Evolutionary conservation across 1,140 invertebrate genomes (phyloP).

Genomic region (Steinernema feltiae): DNA sequence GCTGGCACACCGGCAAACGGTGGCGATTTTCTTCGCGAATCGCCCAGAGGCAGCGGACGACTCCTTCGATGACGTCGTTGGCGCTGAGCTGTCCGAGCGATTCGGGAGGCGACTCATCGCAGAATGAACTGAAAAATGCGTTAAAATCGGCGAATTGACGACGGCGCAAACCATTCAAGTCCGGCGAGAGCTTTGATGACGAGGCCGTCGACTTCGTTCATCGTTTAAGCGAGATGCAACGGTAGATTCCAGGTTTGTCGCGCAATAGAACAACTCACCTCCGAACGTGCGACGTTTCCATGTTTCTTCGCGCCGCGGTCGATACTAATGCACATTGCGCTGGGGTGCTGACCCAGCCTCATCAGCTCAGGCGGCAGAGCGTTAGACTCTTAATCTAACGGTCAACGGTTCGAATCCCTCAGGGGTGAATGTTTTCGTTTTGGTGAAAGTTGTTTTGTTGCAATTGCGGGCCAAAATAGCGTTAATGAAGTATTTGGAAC

Average conservation of each 20-base stretch:
- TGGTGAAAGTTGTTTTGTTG: too few relatives aligned
- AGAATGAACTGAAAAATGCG: background rate
- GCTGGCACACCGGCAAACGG: background rate
- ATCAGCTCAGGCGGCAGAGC: background rate
- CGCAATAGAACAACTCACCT: background rate
- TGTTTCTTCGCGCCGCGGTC: too few relatives aligned
- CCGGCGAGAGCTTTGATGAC: background rate
- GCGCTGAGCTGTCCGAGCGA: background rate
- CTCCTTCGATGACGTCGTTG: background rate
- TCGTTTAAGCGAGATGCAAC: background rate
- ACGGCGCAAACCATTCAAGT: background rate
- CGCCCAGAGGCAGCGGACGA: background rate
- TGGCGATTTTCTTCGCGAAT: background rate
- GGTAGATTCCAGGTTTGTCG: background rate
- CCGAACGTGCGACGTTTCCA: background rate
- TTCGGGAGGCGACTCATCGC: background rate
- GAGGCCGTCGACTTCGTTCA: conserved; percentile 7
- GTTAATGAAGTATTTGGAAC: too few relatives aligned
- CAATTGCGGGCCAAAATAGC: too few relatives aligned
- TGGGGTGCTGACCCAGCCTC: background rate
- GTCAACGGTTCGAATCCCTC: background rate
- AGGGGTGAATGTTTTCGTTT: background rate
- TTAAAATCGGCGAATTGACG: background rate
- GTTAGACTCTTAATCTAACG: too few relatives aligned
- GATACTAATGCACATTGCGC: background rate